Percentiles rank a stretch among this genome's conserved stretches.
These are phyloP conservation scores for Eucera pruinosa DNA, from an alignment of 2,888 invertebrate genomes.

Conservation along the genomic window DNA sequence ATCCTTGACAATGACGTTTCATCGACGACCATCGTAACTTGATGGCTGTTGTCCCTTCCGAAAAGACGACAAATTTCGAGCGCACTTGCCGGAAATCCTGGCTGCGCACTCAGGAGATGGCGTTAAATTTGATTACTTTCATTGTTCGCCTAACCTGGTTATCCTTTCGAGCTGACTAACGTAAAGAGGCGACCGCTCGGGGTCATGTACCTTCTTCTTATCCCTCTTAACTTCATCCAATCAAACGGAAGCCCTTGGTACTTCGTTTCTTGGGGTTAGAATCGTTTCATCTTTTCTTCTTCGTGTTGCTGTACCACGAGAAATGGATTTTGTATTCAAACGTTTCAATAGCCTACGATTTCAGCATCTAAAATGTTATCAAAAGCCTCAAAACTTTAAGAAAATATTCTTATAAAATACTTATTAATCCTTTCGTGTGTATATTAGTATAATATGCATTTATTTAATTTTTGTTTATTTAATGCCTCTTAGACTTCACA, in stretches of 20 bases:
- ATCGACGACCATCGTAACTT: slow-evolving; percentile 55
- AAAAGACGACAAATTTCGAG: slow-evolving; percentile 66
- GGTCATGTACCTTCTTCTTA: slow-evolving; percentile 79
- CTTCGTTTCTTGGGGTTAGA: slow-evolving; percentile 47
- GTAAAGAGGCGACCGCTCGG: slow-evolving; percentile 73
- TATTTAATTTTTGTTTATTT: too few species aligned
- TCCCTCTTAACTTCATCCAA: slow-evolving; percentile 77
- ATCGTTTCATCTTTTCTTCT: slow-evolving; percentile 24
- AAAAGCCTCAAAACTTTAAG: too few species aligned
- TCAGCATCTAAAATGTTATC: too few species aligned
- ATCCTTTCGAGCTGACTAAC: slow-evolving; percentile 76
- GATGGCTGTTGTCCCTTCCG: slow-evolving; percentile 52
- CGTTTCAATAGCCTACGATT: too few species aligned
- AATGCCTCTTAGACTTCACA: too few species aligned
- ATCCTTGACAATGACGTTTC: slow-evolving; percentile 66
- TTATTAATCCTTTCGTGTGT: too few species aligned
- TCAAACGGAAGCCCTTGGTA: slow-evolving; percentile 60
- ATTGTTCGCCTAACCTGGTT: slow-evolving; percentile 81
- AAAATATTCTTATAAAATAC: too few species aligned
- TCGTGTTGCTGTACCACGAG: not conserved
- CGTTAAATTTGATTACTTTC: slow-evolving; percentile 83
- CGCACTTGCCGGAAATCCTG: slow-evolving; percentile 74
- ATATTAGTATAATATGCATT: too few species aligned
- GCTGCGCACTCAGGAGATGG: slow-evolving; percentile 75
- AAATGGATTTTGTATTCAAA: not conserved